Base-by-base conservation (phyloP, 2,888 invertebrate species). In the Erebia epiphron region DNA sequence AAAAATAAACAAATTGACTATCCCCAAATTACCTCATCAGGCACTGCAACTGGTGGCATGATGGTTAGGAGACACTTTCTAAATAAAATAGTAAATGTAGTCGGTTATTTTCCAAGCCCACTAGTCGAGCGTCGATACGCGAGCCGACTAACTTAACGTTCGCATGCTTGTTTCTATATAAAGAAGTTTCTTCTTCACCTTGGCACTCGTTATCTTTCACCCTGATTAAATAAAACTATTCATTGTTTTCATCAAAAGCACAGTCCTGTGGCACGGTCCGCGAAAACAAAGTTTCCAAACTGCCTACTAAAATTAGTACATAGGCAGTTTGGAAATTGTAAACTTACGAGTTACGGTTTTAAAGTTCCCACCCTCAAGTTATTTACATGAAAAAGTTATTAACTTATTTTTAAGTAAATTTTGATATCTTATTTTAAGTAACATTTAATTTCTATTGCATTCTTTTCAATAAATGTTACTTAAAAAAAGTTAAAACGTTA, bases 31-130 rank as follows among this genome's bases (percentile, higher is more conserved):
- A 93, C 93, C 85, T 92, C 90, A 57, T 88, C 84, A n/a, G 87
- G 86, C 74, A 92, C 82, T 43, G 93, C 89, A 74, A 93, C 85
- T 67, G 93, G 93, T 75, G 93, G 93, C 93, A 94, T 93, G 46
- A 56, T 71, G 26, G 11, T 10, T 46, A n/a, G 7, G 18, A 21
- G 35, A 62, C 46, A 67, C 49, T 72, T 63, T 65, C 14, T 11
- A 67, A 69, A 50, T 64, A 66, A 43, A n/a, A 58, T 13, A 52
- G 46, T 62, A 49, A 61, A 10, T 14, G 16, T 62, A 21, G n/a
- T 10, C 3, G 14, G 0, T 21, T 62, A 62, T 62, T 14, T 35
- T 21, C 46, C 46, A 43, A 65, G 74, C 76, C 80, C 81, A 81
- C 85, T 80, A 78, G 71, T 76, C 82, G 71, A 79, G 75, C 73